Conservation (phyloP, 2,113 vertebrate species). For the Meleagris gallopavo region DNA sequence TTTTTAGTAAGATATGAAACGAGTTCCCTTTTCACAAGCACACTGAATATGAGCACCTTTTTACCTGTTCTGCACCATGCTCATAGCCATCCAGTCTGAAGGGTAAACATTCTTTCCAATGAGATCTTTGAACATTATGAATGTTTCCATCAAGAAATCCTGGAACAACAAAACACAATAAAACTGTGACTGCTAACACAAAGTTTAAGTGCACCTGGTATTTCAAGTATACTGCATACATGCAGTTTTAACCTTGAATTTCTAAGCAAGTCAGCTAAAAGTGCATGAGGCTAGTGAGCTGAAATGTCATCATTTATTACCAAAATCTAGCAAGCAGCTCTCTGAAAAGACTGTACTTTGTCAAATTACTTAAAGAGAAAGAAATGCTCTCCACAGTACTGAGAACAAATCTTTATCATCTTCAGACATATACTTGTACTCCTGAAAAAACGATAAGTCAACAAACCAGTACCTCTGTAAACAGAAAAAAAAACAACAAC, state of each 20-base stretch:
- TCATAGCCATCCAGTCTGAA: slow-evolving; percentile 97
- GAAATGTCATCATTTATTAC: neutral
- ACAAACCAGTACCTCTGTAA: neutral
- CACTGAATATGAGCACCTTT: neutral
- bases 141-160: slow-evolving; percentile 98
- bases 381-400: neutral
- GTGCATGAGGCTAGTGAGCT: neutral
- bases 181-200: neutral
- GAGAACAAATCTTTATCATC: neutral
- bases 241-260: neutral
- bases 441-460: neutral
- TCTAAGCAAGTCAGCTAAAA: neutral
- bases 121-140: slow-evolving; percentile 95
- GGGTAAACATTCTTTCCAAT: slow-evolving; percentile 97
- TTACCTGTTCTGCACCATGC: slow-evolving; percentile 98
- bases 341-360: neutral
- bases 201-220: neutral
- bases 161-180: slow-evolving; percentile 59
- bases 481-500: neutral
- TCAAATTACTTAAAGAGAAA: neutral
- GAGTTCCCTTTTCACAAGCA: neutral
- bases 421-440: neutral
- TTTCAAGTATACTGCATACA: neutral
- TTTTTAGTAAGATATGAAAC: fast-evolving
- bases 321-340: neutral